These are phyloP conservation scores for Philopotamus ludificatus DNA, from an alignment of 1,140 invertebrate genomes.

Conservation along the genomic window DNA sequence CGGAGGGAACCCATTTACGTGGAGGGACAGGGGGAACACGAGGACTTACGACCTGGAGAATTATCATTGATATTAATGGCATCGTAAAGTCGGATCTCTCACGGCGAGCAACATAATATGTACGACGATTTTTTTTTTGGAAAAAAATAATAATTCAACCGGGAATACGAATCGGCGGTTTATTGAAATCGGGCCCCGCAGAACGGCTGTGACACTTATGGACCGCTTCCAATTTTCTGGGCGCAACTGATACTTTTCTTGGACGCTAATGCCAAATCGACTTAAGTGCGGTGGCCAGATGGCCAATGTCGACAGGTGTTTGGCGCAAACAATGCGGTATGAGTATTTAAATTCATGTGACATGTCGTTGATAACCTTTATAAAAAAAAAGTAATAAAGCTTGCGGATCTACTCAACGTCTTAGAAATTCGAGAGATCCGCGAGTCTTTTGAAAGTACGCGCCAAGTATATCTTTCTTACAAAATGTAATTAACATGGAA, in stretches of 20 bases:
- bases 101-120: conserved; percentile 6
- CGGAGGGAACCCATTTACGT: not conserved
- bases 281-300: not conserved
- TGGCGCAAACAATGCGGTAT: no score
- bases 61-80: conserved; percentile 31
- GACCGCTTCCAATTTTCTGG: no score
- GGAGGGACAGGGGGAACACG: not conserved
- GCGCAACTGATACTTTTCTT: not conserved
- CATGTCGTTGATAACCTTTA: no score
- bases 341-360: no score
- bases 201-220: not conserved
- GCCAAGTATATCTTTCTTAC: no score
- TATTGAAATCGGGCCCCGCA: conserved; percentile 1
- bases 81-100: conserved; percentile 5
- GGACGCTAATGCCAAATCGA: not conserved
- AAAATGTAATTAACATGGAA: no score
- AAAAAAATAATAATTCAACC: not conserved
- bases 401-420: no score
- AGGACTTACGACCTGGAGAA: conserved; percentile 2
- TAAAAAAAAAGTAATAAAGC: no score
- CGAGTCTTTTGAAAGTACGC: no score
- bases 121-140: not conserved
- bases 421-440: no score
- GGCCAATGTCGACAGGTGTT: no score
- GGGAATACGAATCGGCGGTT: conserved; percentile 1